These are phyloP conservation scores for Halcyon leucocephala DNA, from an alignment of 2,797 vertebrate genomes.

Conservation along the genomic window DNA sequence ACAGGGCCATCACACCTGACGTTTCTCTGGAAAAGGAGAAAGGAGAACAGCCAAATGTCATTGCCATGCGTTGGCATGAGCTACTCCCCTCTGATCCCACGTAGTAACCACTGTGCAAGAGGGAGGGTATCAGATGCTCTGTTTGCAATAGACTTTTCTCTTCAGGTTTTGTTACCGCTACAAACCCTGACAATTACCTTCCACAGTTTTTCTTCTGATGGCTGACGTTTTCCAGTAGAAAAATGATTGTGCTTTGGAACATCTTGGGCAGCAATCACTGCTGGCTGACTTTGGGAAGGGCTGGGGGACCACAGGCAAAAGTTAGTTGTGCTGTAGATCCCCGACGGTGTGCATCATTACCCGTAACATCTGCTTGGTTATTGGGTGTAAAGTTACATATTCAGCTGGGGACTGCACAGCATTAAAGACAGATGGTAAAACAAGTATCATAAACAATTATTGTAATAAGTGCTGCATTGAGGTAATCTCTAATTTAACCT, in stretches of 20 bases:
- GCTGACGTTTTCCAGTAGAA: neutral
- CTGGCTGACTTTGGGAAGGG: neutral
- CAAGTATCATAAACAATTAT: slow-evolving; percentile 74
- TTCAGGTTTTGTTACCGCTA: neutral
- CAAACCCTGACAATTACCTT: neutral
- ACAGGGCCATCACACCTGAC: neutral
- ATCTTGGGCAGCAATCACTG: neutral
- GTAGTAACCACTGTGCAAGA: neutral
- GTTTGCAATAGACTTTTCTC: neutral
- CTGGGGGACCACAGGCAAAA: neutral
- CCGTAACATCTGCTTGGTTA: slow-evolving; percentile 62
- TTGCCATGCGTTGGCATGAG: neutral
- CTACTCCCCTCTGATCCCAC: neutral
- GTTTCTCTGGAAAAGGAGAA: neutral
- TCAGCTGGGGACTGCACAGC: slow-evolving; percentile 61
- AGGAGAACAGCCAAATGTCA: neutral
- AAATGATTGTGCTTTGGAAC: neutral
- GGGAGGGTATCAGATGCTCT: neutral
- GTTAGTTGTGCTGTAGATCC: neutral
- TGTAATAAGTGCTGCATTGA: slow-evolving; percentile 66
- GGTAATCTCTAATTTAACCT: slow-evolving; percentile 71
- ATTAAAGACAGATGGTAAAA: slow-evolving; percentile 77
- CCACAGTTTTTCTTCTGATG: neutral
- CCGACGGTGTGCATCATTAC: neutral
- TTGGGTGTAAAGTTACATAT: slow-evolving; percentile 63